A percentile compares a stretch with the other conserved stretches of the same genome.
phyloP scores from a whole-genome alignment of 2,888 invertebrate genomes.

The Mythimna albipuncta region DNA sequence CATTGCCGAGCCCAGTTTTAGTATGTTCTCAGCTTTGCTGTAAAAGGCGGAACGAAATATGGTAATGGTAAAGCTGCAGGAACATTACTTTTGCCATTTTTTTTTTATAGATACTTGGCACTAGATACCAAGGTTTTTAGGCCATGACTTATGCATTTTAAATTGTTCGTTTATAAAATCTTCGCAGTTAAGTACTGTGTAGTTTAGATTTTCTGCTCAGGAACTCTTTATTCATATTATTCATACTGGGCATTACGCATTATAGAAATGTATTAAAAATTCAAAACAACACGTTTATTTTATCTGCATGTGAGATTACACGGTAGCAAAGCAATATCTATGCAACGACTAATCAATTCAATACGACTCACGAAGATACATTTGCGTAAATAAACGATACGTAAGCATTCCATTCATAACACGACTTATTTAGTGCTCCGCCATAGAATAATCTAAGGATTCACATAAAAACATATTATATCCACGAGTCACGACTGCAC shows the following conservation, averaged over 20 bases:
- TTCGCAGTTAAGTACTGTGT: background rate
- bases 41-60: constrained; percentile 40
- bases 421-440: constrained; percentile 69
- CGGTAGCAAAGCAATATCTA: constrained; percentile 69
- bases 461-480: constrained; percentile 61
- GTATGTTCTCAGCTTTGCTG: constrained; percentile 24
- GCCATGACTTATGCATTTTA: constrained; percentile 7
- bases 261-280: constrained; percentile 66
- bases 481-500: constrained; percentile 57
- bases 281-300: constrained; percentile 62
- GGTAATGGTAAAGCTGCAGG: background rate
- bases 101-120: constrained; percentile 20
- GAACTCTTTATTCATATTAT: constrained; percentile 22
- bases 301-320: constrained; percentile 66
- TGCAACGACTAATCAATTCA: constrained; percentile 73
- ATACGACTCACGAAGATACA: constrained; percentile 68
- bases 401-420: constrained; percentile 76
- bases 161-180: constrained; percentile 2
- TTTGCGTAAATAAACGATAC: constrained; percentile 78
- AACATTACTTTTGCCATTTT: too few relatives aligned
- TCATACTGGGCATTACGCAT: constrained; percentile 18
- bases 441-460: constrained; percentile 65
- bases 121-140: constrained; percentile 12
- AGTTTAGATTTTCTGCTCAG: constrained; percentile 7
- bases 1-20: constrained; percentile 27